Base-by-base conservation (phyloP, 2,888 invertebrate species). In the Griposia aprilina region DNA sequence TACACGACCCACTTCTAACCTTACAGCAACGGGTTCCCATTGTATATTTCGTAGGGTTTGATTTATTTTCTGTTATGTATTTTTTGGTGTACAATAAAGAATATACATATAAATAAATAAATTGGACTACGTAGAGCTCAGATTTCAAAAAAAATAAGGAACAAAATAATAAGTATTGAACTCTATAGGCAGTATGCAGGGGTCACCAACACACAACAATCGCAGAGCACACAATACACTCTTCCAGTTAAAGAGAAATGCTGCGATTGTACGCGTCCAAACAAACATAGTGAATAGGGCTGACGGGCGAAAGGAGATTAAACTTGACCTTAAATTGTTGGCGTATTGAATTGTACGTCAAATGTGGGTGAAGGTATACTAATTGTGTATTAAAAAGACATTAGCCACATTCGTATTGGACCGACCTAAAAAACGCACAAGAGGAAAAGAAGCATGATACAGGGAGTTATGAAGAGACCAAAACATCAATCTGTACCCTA, bases 171-270 rank as follows among this genome's bases (percentile, higher is more conserved):
- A 71, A 55, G 67, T 45, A 65, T 57, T 82, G 60, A 50, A 41
- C 74, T 57, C 74, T 70, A 83, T 57, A 68, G 55, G 36, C 52
- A 50, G 69, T 26, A 60, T 17, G 10, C 52, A 69, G 36, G 45
- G 74, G 83, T 82, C 74, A 84, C 48, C 60, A 48, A 55, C 45
- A 76, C 70, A 74, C 66, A 52, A 73, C 72, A 66, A 73, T 81
- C 20, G 48, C 59, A 41, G n/a, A 63, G 10, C 23, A n/a, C 36
- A 82, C 83, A 82, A 76, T 80, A 63, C 45, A 15, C 63, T 76
- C 76, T 63, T 71, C 60, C 50, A 65, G 55, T 57, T n/a, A 23
- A 50, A 78, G 86, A 85, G 86, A 84, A 78, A 86, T 86, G 72
- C 48, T 66, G 74, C 45, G 45, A 73, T 55, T 71, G 75, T 59